Evolutionary conservation across 92 coral and sea anemone species (phyloP), one percentile per base, ranked within the genome.

Genomic region (Epizoanthus rinbou): DNA sequence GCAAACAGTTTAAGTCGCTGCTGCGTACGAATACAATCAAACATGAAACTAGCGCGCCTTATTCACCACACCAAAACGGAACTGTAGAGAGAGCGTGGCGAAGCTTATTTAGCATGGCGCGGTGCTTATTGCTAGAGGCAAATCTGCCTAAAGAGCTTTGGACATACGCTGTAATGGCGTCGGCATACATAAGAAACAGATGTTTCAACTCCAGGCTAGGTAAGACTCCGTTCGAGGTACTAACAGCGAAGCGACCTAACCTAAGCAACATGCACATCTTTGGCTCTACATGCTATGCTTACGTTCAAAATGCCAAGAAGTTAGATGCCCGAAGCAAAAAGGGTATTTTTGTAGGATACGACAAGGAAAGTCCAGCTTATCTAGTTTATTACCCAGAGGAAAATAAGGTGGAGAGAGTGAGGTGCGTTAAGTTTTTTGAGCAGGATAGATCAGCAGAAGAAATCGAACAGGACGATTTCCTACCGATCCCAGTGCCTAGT

Each of bases 271-370:
- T 85, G 84, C 88, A 85, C 82, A 71, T 67, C 21, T 85, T 76
- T 68, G 78, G 88, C 50, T 76, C 85, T n/a, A 75, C 84, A 11
- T 85, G 84, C 69, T 76, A 62, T 59, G 88, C 79, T 15, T 85
- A 73, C 69, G 67, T 85, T 45, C 88, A 85, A 52, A 85, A 85
- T 15, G 88, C 88, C 16, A 85, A 85, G 62, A 85, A 75, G 37
- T 19, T 76, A 76, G 88, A 63, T 5, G 83, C 69, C 70, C 84
- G 71, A 31, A 64, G 84, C 71, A 75, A 85, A 57, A 66, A 53
- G 63, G 88, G 84, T 13, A 37, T 85, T 65, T 85, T 66, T 64
- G 57, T 85, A n/a, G 84, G 88, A 25, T 85, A 85, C 59, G 88
- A 85, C 76, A 76, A 47, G 63, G 67, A 76, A 39, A 76, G 88